Evolutionary conservation across 2,888 invertebrate genomes (phyloP), one percentile per base, ranked within the genome.

Genomic region (Leptogaster cylindrica): DNA sequence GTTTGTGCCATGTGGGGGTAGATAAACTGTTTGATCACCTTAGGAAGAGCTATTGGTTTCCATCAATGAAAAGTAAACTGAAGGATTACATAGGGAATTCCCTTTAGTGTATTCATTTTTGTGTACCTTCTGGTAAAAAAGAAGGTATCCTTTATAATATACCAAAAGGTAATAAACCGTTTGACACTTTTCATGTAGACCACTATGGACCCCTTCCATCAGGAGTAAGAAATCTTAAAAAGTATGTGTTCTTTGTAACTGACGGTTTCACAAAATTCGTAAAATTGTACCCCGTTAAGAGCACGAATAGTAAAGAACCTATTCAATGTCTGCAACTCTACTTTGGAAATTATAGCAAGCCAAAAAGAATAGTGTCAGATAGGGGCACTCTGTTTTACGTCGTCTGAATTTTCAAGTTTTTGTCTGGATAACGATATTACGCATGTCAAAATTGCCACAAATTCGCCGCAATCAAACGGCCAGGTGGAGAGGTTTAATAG

Each of bases 181-280:
- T 76, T 16, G 48, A 58, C 7, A 61, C 61, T 2, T 6, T 69
- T 14, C 70, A 72, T 25, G 55, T 67, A 2, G 70, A 71, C 20
- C 65, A 70, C 20, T 68, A 46, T 33, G 69, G 69, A 12, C 79
- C 79, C 2, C 79, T 81, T 64, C 73, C 73, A 6, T 73, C 68
- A 73, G 72, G 65, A 10, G 76, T 73, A 36, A 72, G 65, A 14
- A 68, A 55, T 0, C 72, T 73, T 25, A 79, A 79, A 58, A 71
- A 72, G 7, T 39, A 65, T 65, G 48, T 68, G 18, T 68, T 65
- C 23, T 27, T 68, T 1, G 46, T 67, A 4, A 36, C 65, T 20
- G 70, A 68, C 64, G 61, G 64, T 0, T 66, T 70, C 25, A 64
- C 77, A 0, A 78, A 79, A 65, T 78, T 73, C 67, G 65, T 74